Conservation (phyloP, 2,797 vertebrate species). For the Eulemur albifrons region DNA sequence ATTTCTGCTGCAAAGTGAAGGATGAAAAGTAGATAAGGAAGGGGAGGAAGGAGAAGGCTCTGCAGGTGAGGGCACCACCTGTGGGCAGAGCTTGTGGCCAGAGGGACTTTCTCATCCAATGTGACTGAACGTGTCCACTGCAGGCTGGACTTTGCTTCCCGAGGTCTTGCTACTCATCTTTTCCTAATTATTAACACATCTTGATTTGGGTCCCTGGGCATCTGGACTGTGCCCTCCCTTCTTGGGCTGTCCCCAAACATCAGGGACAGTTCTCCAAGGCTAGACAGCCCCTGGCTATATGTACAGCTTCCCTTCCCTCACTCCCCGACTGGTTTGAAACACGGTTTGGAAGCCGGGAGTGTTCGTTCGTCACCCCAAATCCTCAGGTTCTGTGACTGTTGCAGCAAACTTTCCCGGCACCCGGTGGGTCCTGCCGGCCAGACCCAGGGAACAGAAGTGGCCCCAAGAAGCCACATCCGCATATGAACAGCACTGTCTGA, state of each 20-base stretch:
- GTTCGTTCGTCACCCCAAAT: not conserved
- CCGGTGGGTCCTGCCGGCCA: not conserved
- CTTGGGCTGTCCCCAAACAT: not conserved
- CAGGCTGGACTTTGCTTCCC: not conserved
- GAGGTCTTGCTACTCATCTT: too few relatives aligned
- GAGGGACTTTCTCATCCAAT: not conserved
- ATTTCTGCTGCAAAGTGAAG: not conserved
- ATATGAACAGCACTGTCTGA: rapidly evolving
- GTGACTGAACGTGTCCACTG: not conserved
- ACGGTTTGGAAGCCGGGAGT: not conserved
- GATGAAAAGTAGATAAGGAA: not conserved
- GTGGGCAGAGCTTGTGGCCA: rapidly evolving
- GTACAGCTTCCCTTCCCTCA: not conserved
- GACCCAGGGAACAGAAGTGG: not conserved
- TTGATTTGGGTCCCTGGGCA: not conserved
- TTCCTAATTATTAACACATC: not conserved
- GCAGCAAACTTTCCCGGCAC: not conserved
- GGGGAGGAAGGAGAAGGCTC: not conserved
- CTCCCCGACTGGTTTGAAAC: not conserved
- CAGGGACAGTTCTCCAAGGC: not conserved
- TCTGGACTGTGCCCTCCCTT: not conserved
- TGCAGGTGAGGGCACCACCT: not conserved
- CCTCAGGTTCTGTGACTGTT: too few relatives aligned
- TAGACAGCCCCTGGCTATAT: rapidly evolving
- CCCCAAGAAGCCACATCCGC: not conserved